Percentiles rank a stretch among this genome's conserved stretches.
phyloP scores from a whole-genome alignment of 2,113 vertebrate genomes.

The Tenrec ecaudatus region DNA sequence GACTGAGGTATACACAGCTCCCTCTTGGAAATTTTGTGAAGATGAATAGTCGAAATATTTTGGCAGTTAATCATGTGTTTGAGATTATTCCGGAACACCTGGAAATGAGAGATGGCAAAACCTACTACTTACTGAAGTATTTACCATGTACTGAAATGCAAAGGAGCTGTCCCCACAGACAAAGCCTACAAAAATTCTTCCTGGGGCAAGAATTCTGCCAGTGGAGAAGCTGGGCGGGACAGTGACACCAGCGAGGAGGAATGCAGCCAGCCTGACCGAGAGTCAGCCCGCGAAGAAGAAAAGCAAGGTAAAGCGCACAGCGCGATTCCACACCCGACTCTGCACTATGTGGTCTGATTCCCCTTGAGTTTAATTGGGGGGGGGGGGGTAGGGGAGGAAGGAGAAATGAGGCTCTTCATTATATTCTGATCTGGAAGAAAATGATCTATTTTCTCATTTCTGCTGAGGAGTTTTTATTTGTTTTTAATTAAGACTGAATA shows the following conservation, averaged over 20 bases:
- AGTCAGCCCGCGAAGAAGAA: background rate
- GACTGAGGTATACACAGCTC: constrained; percentile 95
- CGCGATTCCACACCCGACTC: background rate
- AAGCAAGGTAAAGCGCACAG: background rate
- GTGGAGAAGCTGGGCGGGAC: constrained; percentile 59
- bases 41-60: constrained; percentile 98
- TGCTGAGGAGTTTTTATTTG: too few species aligned
- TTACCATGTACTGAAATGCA: constrained; percentile 92
- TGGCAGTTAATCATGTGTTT: constrained; percentile 98
- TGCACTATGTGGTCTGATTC: background rate
- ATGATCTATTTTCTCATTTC: constrained; percentile 34
- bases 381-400: background rate
- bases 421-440: constrained; percentile 16
- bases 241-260: constrained; percentile 74
- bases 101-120: constrained; percentile 94
- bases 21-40: constrained; percentile 95
- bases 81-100: constrained; percentile 96
- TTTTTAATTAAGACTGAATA: background rate
- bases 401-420: background rate
- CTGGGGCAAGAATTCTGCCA: constrained; percentile 36
- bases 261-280: background rate
- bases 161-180: constrained; percentile 92
- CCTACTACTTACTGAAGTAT: constrained; percentile 91
- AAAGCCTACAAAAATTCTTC: constrained; percentile 68
- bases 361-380: background rate